Percentiles rank a stretch among this genome's conserved stretches.
These are phyloP conservation scores for Hesperophylax magnus DNA, from an alignment of 1,140 invertebrate genomes.

Conservation along the genomic window DNA sequence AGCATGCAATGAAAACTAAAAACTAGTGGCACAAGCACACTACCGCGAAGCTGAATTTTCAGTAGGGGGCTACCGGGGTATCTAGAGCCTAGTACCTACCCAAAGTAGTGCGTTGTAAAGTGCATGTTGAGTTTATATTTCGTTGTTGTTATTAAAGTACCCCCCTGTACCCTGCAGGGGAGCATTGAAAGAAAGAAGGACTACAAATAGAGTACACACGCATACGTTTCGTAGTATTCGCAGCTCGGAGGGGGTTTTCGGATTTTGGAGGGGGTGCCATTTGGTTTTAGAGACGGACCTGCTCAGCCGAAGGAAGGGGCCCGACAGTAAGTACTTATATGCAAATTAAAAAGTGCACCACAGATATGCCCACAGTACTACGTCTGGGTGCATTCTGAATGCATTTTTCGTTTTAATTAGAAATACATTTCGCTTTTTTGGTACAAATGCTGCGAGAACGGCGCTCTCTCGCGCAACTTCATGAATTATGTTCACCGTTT, in stretches of 20 bases:
- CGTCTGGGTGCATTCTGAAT: constrained; percentile 39
- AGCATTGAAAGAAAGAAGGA: too few relatives aligned
- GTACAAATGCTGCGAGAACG: neutral
- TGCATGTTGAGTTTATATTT: constrained; percentile 19
- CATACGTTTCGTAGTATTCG: neutral
- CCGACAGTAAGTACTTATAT: constrained; percentile 27
- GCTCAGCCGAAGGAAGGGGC: constrained; percentile 21
- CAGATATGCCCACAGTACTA: constrained; percentile 3
- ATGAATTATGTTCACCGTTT: neutral
- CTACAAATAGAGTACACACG: neutral
- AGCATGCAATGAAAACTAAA: constrained; percentile 39
- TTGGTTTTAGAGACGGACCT: constrained; percentile 39
- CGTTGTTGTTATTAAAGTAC: constrained; percentile 24
- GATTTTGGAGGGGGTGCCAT: constrained; percentile 36
- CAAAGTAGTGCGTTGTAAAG: constrained; percentile 26
- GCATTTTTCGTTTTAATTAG: constrained; percentile 33
- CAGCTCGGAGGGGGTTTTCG: neutral
- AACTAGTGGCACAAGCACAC: constrained; percentile 9
- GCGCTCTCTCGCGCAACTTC: neutral
- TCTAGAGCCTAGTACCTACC: constrained; percentile 6
- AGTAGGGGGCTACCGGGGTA: constrained; percentile 8
- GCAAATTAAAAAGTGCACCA: constrained; percentile 32
- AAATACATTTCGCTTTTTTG: constrained; percentile 24
- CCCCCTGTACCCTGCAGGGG: neutral
- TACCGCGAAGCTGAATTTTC: neutral